Evolutionary conservation across 2,797 vertebrate species (phyloP).

Genomic region (Eutrigla gurnardus): DNA sequence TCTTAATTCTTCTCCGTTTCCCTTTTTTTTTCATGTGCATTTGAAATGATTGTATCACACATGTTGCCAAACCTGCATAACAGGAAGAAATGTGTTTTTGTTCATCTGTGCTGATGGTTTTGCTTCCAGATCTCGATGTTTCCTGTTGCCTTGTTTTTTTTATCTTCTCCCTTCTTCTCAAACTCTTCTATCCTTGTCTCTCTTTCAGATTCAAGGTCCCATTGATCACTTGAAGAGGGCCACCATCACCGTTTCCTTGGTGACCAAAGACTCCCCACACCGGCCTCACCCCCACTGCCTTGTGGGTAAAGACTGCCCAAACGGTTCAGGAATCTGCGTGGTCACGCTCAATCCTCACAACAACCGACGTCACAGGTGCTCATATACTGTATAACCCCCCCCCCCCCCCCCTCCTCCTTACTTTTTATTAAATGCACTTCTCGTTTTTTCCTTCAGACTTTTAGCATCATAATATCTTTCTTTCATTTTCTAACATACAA

Average conservation of each 20-base stretch:
- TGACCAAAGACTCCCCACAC: slow-evolving; percentile 93
- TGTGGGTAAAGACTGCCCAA: slow-evolving; percentile 93
- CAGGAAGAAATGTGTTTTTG: background rate
- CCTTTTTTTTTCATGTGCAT: background rate
- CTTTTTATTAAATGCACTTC: background rate
- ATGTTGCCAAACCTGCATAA: background rate
- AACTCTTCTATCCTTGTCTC: background rate
- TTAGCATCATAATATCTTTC: background rate
- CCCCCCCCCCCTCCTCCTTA: background rate
- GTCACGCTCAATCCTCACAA: slow-evolving; percentile 85
- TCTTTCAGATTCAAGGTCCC: slow-evolving; percentile 87
- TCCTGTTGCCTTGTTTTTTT: background rate
- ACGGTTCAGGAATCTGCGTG: slow-evolving; percentile 86
- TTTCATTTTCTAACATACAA: background rate
- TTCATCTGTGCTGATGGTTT: background rate
- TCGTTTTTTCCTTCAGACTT: background rate
- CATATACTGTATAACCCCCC: background rate
- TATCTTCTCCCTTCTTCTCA: background rate
- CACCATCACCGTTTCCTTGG: slow-evolving; percentile 89
- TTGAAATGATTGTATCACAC: background rate
- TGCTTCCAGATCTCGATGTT: background rate
- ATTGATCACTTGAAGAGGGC: slow-evolving; percentile 84
- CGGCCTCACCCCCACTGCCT: slow-evolving; percentile 95
- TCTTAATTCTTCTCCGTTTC: background rate
- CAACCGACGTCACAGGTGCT: slow-evolving; percentile 87